phyloP scores from a whole-genome alignment of 35 echinoderm and acorn worm genomes.

The Lytechinus variegatus region DNA sequence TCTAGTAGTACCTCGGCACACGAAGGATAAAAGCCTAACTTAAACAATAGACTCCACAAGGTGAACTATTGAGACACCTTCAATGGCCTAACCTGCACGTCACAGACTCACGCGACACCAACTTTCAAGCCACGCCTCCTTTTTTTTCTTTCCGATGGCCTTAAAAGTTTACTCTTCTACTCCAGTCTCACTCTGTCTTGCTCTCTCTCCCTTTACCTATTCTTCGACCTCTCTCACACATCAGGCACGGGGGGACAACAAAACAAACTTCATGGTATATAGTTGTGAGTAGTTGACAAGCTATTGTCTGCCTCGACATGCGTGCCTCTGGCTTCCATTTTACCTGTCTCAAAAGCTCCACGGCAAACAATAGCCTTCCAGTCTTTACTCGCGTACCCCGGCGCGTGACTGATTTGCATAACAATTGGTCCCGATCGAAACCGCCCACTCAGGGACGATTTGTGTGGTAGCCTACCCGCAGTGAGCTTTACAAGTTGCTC shows the following conservation, averaged over 20 bases:
- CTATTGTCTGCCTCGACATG: conserved; percentile 18
- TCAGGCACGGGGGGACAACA: neutral
- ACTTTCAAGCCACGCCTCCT: neutral
- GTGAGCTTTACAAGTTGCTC: conserved; percentile 5
- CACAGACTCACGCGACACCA: conserved; percentile 20
- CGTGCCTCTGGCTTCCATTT: conserved; percentile 40
- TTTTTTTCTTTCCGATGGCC: neutral
- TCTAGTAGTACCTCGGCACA: neutral
- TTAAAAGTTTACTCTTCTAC: neutral
- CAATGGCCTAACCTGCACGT: neutral
- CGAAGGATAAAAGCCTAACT: neutral
- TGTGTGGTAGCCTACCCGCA: neutral
- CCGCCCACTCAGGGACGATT: neutral
- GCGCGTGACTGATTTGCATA: conserved; percentile 48
- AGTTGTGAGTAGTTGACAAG: conserved; percentile 39
- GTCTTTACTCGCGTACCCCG: conserved; percentile 13
- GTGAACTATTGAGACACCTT: conserved; percentile 31
- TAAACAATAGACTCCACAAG: conserved; percentile 9
- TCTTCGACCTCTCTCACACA: neutral
- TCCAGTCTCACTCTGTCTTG: neutral
- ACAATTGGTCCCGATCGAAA: neutral
- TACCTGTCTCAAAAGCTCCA: conserved; percentile 28
- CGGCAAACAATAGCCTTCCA: conserved; percentile 25
- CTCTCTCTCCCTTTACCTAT: neutral
- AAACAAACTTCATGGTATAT: neutral